phyloP scores from a whole-genome alignment of 2,888 invertebrate species.

The Timema podura region DNA sequence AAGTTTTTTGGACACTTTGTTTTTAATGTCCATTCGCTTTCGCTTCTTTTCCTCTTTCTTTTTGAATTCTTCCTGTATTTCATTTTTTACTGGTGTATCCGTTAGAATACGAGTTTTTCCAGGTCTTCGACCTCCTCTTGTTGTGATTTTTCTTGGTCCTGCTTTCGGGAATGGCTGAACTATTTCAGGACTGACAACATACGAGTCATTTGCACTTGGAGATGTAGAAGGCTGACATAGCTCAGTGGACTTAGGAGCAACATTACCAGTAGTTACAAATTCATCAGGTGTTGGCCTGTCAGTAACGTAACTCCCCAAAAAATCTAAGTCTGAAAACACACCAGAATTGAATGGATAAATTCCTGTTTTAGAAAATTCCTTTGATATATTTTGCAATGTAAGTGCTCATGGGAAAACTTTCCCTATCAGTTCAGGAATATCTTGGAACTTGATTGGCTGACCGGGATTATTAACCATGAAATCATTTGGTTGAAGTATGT shows the following conservation, averaged over 20 bases:
- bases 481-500: slow-evolving; percentile 33
- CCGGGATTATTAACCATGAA: slow-evolving; percentile 31
- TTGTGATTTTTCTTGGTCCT: slow-evolving; percentile 6
- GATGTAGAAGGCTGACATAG: not conserved
- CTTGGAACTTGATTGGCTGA: slow-evolving; percentile 29
- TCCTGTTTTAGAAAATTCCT: slow-evolving; percentile 1
- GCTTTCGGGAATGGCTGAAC: not conserved
- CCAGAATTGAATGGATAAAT: slow-evolving; percentile 7
- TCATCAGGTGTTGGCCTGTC: not conserved
- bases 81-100: slow-evolving; percentile 2
- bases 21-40: too few relatives aligned
- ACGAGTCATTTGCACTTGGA: not conserved
- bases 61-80: not conserved
- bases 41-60: too few relatives aligned
- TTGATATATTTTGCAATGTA: not conserved
- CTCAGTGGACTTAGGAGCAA: not conserved
- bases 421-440: slow-evolving; percentile 19
- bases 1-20: too few relatives aligned
- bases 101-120: slow-evolving; percentile 9
- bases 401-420: slow-evolving; percentile 17
- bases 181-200: slow-evolving; percentile 7
- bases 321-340: not conserved
- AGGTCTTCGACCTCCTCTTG: slow-evolving; percentile 2
- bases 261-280: not conserved
- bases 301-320: slow-evolving; percentile 3